These are phyloP conservation scores for Dolichotis patagonum DNA, from an alignment of 2,113 vertebrate genomes.

Conservation along the genomic window DNA sequence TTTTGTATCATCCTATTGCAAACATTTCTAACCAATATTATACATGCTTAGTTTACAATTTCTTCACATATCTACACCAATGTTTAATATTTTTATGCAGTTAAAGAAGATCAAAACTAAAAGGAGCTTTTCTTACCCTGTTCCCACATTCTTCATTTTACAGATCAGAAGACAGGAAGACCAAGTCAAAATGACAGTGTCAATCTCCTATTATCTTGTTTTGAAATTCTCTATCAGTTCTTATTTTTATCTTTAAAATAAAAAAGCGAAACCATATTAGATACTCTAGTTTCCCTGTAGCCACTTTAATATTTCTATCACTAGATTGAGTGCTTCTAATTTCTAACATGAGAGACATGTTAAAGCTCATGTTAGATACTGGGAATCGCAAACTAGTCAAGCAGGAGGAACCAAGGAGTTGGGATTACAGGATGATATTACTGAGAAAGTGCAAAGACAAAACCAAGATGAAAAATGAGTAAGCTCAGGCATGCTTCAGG, in stretches of 20 bases:
- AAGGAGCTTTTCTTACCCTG: background rate
- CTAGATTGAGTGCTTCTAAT: background rate
- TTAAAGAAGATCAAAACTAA: constrained; percentile 37
- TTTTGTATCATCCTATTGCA: constrained; percentile 1
- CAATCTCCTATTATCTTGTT: background rate
- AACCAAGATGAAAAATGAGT: background rate
- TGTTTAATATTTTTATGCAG: background rate
- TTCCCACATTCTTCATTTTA: background rate
- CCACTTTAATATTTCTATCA: background rate
- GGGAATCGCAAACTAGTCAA: background rate
- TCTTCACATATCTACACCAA: constrained; percentile 28
- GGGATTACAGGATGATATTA: background rate
- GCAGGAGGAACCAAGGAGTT: background rate
- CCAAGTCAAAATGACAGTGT: constrained; percentile 24
- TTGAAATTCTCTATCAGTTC: too few relatives aligned
- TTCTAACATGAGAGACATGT: background rate
- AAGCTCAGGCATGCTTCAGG: constrained; percentile 16
- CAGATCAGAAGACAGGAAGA: background rate
- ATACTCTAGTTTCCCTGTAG: background rate
- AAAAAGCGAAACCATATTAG: background rate
- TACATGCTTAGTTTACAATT: constrained; percentile 27
- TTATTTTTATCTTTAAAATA: too few relatives aligned
- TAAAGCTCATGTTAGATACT: background rate
- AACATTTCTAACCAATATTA: constrained; percentile 28
- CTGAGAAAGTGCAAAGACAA: background rate